phyloP scores from a whole-genome alignment of 2,113 vertebrate species.

The Aptenodytes forsteri region DNA sequence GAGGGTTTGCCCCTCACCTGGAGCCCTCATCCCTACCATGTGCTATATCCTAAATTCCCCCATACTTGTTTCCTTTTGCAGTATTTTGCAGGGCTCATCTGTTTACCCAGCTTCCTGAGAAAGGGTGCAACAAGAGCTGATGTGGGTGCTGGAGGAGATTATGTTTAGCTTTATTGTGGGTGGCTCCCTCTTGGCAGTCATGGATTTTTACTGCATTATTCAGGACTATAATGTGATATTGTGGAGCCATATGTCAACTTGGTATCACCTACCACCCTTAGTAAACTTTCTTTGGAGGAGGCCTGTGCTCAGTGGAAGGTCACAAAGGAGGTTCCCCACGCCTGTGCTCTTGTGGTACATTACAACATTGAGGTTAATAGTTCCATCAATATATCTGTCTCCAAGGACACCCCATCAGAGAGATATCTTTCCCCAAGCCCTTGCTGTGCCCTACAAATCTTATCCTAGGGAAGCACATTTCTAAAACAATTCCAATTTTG shows the following conservation, averaged over 20 bases:
- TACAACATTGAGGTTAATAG: background rate
- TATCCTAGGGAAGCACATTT: background rate
- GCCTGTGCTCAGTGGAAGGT: background rate
- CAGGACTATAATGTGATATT: background rate
- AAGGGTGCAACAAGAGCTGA: background rate
- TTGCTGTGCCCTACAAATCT: background rate
- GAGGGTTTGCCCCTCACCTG: background rate
- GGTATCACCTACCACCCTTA: background rate
- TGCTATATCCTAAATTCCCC: background rate
- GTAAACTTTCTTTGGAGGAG: background rate
- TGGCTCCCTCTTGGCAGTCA: background rate
- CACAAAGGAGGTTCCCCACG: background rate
- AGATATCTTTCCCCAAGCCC: background rate
- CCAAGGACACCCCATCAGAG: background rate
- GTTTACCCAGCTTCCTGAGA: background rate
- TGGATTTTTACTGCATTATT: conserved; percentile 13
- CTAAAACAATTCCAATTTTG: background rate
- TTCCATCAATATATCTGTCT: background rate
- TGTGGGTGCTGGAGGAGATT: background rate
- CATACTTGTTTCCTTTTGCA: background rate
- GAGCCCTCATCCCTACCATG: background rate
- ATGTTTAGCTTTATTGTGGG: conserved; percentile 41
- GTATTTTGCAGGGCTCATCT: background rate
- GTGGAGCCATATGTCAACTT: background rate
- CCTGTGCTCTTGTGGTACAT: background rate